Evolutionary conservation across 2,888 invertebrate genomes (phyloP), one percentile per base, ranked within the genome.

Genomic region (Strigamia maritima): DNA sequence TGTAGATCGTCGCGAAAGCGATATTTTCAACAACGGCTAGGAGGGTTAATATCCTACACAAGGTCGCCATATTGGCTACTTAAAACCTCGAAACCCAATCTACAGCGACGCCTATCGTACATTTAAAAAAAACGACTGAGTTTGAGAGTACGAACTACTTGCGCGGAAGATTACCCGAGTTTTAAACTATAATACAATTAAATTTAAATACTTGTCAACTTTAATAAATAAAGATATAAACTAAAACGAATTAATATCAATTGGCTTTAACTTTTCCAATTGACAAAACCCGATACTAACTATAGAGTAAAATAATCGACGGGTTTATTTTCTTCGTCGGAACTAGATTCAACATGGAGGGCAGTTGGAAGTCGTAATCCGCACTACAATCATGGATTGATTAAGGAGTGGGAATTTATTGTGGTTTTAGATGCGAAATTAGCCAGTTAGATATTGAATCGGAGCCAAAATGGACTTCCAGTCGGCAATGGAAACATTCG

Each of bases 401-500:
- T 78, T 78, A 78, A 78, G 70, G 70, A 54, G 78, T 78, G 28
- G 78, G 78, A 78, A 78, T 78, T 78, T 78, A 78, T 78, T 79
- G 79, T 79, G 79, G 75, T 40, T 79, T 75, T 79, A 75, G 79
- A 79, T 26, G 79, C 79, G 76, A 60, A 76, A 76, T 76, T 60
- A 79, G 79, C 76, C 79, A 76, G 79, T 79, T 76, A 79, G 76
- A 54, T 79, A 76, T 79, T 60, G 75, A 79, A 79, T 76, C 79
- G 76, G 75, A 79, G 60, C 76, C 76, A 79, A 79, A 79, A 96
- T 97, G 96, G 96, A 96, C 93, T 95, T 96, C 91, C 95, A 95
- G 90, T 95, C 95, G 91, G 96, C 96, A 84, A 95, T 97, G 96
- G 96, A 97, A 90, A 96, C 96, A 84, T 96, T 97, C 87, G 96